Percentiles rank a stretch among this genome's conserved stretches.
Conservation (phyloP, 2,797 vertebrate species). For the Pseudomugil tenellus region DNA sequence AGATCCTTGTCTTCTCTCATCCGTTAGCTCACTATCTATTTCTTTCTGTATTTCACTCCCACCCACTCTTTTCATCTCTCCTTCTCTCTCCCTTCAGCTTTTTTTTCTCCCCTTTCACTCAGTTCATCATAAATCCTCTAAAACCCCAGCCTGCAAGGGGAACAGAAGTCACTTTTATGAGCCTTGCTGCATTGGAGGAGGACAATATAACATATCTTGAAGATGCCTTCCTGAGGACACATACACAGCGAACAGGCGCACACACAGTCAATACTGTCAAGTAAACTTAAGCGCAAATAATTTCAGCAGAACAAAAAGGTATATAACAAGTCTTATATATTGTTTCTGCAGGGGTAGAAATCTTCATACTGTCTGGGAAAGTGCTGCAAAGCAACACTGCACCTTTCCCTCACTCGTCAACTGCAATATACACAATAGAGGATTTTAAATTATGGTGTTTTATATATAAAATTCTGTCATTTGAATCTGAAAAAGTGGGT, state of each 20-base stretch:
- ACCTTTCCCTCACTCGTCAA: conserved; percentile 19
- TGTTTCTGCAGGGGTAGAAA: conserved; percentile 57
- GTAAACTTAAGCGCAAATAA: conserved; percentile 60
- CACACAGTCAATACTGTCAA: conserved; percentile 47
- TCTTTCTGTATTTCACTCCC: conserved; percentile 34
- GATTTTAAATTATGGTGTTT: neutral
- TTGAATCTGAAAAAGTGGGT: neutral
- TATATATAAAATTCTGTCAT: neutral
- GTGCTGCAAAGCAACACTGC: conserved; percentile 17
- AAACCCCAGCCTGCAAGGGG: conserved; percentile 56
- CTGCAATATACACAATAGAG: neutral
- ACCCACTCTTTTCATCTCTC: conserved; percentile 56
- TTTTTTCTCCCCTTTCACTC: conserved; percentile 41
- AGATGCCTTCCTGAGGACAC: conserved; percentile 9
- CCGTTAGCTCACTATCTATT: conserved; percentile 52
- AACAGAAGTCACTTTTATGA: conserved; percentile 73
- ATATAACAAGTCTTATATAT: conserved; percentile 56
- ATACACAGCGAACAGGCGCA: conserved; percentile 10
- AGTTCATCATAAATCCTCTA: conserved; percentile 71
- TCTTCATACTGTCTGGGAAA: conserved; percentile 53
- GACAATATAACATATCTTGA: conserved; percentile 66
- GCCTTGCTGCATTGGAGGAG: conserved; percentile 62
- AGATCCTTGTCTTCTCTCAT: conserved; percentile 53
- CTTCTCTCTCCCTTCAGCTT: conserved; percentile 16
- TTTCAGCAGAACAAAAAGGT: conserved; percentile 44